Evolutionary conservation across 2,888 invertebrate genomes (phyloP).

Genomic region (Eupithecia subumbrata): DNA sequence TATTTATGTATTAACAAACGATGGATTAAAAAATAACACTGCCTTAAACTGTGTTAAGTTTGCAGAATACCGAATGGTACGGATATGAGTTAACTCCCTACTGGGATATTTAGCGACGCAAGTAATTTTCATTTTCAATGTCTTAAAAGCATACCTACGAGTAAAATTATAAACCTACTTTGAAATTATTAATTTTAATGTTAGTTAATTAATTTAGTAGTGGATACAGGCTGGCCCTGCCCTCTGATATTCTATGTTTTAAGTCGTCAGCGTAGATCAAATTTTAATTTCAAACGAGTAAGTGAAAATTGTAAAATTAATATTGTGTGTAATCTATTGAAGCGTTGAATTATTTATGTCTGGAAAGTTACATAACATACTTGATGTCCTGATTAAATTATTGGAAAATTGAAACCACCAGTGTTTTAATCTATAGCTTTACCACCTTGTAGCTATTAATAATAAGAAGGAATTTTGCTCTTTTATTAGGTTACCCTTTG

Average conservation of each 20-base stretch:
- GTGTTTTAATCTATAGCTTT: conserved; percentile 44
- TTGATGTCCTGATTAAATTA: conserved; percentile 83
- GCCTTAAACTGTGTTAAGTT: not conserved
- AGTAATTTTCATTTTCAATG: not conserved
- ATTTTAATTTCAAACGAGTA: conserved; percentile 52
- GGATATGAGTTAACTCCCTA: too few relatives aligned
- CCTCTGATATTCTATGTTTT: conserved; percentile 63
- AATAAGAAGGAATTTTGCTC: not conserved
- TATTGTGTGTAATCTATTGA: conserved; percentile 72
- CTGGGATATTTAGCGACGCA: not conserved
- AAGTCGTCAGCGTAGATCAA: conserved; percentile 31
- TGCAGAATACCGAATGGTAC: too few relatives aligned
- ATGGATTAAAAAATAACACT: not conserved
- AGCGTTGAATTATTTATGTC: conserved; percentile 81
- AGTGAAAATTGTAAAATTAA: conserved; percentile 51
- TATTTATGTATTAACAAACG: not conserved
- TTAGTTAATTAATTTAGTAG: conserved; percentile 54
- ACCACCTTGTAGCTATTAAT: not conserved
- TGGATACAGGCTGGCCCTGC: conserved; percentile 77
- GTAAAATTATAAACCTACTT: conserved; percentile 1
- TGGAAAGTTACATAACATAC: conserved; percentile 74
- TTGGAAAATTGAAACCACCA: conserved; percentile 56
- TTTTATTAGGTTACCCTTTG: not conserved
- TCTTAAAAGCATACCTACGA: not conserved
- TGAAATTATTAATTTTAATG: conserved; percentile 33